A percentile compares a stretch with the other conserved stretches of the same genome.
Evolutionary conservation across 2,113 vertebrate genomes (phyloP).

Genomic region (Cavia aperea): DNA sequence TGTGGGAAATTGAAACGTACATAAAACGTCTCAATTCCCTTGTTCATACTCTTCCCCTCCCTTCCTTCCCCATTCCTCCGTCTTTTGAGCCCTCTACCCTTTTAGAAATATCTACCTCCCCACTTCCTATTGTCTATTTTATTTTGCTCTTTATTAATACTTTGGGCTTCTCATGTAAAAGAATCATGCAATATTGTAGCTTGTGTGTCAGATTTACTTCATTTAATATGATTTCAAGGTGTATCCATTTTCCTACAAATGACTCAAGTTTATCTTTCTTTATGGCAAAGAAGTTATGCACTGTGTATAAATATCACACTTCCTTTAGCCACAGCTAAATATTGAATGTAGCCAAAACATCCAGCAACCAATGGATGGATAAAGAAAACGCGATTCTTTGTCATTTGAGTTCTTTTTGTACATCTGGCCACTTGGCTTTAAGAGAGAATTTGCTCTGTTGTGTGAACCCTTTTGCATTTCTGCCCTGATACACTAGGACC

Average conservation of each 20-base stretch:
- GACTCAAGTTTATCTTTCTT: too few relatives aligned
- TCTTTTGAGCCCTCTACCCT: background rate
- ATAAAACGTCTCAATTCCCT: background rate
- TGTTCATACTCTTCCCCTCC: too few relatives aligned
- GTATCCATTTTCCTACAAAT: background rate
- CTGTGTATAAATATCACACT: background rate
- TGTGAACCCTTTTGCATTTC: background rate
- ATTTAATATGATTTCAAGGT: background rate
- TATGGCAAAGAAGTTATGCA: background rate
- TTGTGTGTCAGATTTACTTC: background rate
- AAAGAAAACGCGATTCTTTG: background rate
- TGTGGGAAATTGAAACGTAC: background rate
- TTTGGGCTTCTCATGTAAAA: background rate
- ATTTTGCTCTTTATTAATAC: background rate
- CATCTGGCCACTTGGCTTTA: background rate
- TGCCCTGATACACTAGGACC: background rate
- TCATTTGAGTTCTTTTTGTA: background rate
- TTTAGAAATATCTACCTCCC: background rate
- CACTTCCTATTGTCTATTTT: background rate
- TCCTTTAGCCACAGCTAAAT: background rate
- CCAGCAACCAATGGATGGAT: background rate
- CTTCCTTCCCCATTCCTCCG: background rate
- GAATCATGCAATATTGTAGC: background rate
- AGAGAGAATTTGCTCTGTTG: background rate
- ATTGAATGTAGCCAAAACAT: too few relatives aligned